Evolutionary conservation across 2,888 invertebrate genomes (phyloP).

Genomic region (Mongoloraphidia duomilia): DNA sequence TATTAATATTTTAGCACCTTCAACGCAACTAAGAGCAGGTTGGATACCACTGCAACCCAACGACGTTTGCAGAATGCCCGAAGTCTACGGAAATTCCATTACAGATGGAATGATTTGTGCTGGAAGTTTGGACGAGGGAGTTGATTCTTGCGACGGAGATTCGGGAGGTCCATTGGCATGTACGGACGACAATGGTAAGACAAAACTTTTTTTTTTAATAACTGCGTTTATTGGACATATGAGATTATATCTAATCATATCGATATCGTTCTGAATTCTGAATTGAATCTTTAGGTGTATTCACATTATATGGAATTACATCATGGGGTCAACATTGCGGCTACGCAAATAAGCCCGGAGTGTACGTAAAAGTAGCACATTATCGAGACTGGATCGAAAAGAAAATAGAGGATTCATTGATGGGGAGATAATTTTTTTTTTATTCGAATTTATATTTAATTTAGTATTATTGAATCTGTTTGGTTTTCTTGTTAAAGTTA

Average conservation of each 20-base stretch:
- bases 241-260: too few relatives aligned
- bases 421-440: not conserved
- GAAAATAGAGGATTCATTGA: constrained; percentile 27
- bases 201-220: not conserved
- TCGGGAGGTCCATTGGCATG: constrained; percentile 75
- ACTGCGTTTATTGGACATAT: not conserved
- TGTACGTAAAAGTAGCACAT: constrained; percentile 50
- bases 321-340: constrained; percentile 71
- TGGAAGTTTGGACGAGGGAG: constrained; percentile 57
- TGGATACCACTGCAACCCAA: constrained; percentile 51
- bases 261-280: too few relatives aligned
- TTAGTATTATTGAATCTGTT: not conserved
- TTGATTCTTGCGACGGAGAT: constrained; percentile 72
- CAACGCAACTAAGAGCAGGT: constrained; percentile 49
- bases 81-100: constrained; percentile 51
- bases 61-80: constrained; percentile 45
- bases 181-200: constrained; percentile 39
- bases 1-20: constrained; percentile 35
- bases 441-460: not conserved
- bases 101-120: constrained; percentile 69
- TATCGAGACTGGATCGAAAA: constrained; percentile 53
- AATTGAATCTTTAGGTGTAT: constrained; percentile 33
- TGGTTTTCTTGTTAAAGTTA: not conserved
- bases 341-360: constrained; percentile 56
- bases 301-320: constrained; percentile 54